Percentiles rank a stretch among this genome's conserved stretches.
Conservation (phyloP, 1,140 invertebrate species). For the Aphelinus certus region DNA sequence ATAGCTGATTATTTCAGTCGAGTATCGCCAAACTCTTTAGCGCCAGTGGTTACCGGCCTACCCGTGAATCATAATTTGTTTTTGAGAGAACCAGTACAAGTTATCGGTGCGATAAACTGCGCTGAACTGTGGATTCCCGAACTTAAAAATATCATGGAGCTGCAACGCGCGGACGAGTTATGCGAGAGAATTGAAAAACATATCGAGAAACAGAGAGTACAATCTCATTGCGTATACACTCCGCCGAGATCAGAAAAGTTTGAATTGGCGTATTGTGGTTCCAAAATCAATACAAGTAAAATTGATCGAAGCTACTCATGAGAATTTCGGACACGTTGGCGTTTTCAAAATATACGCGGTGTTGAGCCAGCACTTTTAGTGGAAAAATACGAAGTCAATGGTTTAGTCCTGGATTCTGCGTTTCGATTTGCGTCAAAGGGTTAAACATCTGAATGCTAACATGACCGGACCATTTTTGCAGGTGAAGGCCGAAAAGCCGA, state of each 20-base stretch:
- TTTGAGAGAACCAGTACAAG: no score
- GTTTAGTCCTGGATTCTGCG: neutral
- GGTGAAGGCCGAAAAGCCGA: slow-evolving; percentile 5
- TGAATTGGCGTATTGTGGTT: neutral
- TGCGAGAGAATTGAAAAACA: no score
- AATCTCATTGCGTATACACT: no score
- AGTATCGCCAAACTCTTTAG: neutral
- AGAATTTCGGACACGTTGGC: slow-evolving; percentile 9
- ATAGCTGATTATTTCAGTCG: slow-evolving; percentile 39
- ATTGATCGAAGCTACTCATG: neutral
- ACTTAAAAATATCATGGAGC: neutral
- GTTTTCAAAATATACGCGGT: slow-evolving; percentile 5
- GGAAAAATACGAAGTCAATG: neutral
- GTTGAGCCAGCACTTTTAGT: slow-evolving; percentile 5
- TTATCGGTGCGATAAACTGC: no score
- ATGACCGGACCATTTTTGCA: slow-evolving; percentile 19
- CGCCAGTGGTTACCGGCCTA: no score
- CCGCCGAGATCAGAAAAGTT: no score
- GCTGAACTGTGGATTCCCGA: neutral
- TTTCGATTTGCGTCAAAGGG: slow-evolving; percentile 20
- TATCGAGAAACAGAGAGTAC: no score
- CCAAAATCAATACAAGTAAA: slow-evolving; percentile 1
- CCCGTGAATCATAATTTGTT: no score
- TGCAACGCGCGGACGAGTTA: neutral
- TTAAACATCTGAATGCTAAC: slow-evolving; percentile 14